These are phyloP conservation scores for Deilephila porcellus DNA, from an alignment of 2,888 invertebrate species.

Conservation along the genomic window DNA sequence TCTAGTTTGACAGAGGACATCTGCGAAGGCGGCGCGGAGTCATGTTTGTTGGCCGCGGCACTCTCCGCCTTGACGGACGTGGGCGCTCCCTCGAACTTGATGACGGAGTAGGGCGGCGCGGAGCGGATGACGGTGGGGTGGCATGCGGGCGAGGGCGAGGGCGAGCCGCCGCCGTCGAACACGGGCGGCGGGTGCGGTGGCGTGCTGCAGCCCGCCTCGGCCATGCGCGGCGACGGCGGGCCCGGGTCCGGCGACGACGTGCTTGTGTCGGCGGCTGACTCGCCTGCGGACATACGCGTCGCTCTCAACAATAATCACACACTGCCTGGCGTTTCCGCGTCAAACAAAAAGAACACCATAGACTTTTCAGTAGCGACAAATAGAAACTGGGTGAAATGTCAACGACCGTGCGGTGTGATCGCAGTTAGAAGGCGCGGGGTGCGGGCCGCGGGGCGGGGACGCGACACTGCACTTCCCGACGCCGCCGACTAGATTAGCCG, in stretches of 20 bases:
- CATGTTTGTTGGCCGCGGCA: constrained; percentile 64
- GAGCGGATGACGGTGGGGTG: constrained; percentile 84
- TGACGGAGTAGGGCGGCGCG: constrained; percentile 84
- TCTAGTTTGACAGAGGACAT: constrained; percentile 81
- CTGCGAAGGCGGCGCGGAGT: constrained; percentile 61
- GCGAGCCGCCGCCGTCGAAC: constrained; percentile 80
- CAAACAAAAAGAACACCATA: constrained; percentile 71
- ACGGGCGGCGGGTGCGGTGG: constrained; percentile 85
- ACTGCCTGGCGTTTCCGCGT: constrained; percentile 51
- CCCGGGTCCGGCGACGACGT: constrained; percentile 96
- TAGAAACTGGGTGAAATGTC: constrained; percentile 85
- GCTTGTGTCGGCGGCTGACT: constrained; percentile 96
- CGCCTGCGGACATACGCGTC: constrained; percentile 86
- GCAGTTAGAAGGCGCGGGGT: constrained; percentile 73
- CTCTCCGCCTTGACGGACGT: constrained; percentile 67
- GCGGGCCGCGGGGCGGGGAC: constrained; percentile 72
- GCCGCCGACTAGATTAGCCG: constrained; percentile 83
- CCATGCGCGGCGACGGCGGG: constrained; percentile 93
- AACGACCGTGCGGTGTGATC: constrained; percentile 80
- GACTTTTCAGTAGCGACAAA: constrained; percentile 75
- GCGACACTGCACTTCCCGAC: constrained; percentile 85
- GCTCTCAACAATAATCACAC: constrained; percentile 63
- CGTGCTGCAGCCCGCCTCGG: constrained; percentile 87
- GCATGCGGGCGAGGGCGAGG: constrained; percentile 73
- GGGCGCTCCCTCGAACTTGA: constrained; percentile 84